Evolutionary conservation across 35 echinoderm and acorn worm species (phyloP).

Genomic region (Anneissia japonica): DNA sequence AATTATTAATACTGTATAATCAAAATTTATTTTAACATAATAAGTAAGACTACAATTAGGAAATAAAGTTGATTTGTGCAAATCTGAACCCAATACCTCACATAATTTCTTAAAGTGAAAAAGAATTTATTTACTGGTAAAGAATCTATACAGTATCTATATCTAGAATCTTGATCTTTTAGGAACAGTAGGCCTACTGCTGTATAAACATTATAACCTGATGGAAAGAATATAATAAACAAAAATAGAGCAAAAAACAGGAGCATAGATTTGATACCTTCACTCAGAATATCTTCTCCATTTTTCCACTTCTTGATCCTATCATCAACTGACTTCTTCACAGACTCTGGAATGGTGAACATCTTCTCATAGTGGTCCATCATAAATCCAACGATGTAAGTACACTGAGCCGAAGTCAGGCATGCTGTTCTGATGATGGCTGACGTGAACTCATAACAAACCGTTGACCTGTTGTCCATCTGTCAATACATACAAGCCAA

Average conservation of each 20-base stretch:
- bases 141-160: too few relatives aligned
- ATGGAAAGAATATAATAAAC: background rate
- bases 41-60: background rate
- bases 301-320: conserved; percentile 38
- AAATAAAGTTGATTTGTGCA: background rate
- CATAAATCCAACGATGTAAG: conserved; percentile 80
- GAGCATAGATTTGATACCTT: conserved; percentile 21
- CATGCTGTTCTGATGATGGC: conserved; percentile 48
- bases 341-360: conserved; percentile 50
- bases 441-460: conserved; percentile 42
- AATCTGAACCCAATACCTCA: too few relatives aligned
- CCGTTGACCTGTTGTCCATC: conserved; percentile 69
- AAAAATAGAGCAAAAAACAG: too few relatives aligned
- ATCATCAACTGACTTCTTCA: conserved; percentile 18
- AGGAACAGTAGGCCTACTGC: background rate
- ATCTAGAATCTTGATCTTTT: too few relatives aligned
- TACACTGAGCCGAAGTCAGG: conserved; percentile 59
- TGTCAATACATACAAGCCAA: conserved; percentile 21
- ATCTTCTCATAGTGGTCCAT: conserved; percentile 60
- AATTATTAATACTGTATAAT: too few relatives aligned
- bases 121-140: too few relatives aligned
- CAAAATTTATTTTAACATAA: too few relatives aligned
- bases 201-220: background rate
- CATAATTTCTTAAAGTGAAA: too few relatives aligned
- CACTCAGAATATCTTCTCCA: conserved; percentile 30